phyloP scores from a whole-genome alignment of 1,140 invertebrate species.

The Eciton burchellii region DNA sequence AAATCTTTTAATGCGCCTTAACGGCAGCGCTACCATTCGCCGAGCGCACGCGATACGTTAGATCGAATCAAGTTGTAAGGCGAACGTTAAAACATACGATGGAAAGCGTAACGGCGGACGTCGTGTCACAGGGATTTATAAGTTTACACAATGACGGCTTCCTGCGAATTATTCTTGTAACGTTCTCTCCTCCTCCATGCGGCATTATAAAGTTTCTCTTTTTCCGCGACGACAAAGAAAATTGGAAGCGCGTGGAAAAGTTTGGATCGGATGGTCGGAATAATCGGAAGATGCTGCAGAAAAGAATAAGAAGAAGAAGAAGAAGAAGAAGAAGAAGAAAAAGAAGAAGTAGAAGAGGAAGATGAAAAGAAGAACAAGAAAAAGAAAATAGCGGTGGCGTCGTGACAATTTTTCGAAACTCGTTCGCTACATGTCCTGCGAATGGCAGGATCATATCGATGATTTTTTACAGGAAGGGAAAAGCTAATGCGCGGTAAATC shows the following conservation, averaged over 20 bases:
- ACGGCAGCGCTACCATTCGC: neutral
- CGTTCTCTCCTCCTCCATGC: neutral
- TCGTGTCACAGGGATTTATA: conserved; percentile 46
- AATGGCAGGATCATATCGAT: neutral
- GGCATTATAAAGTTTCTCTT: conserved; percentile 57
- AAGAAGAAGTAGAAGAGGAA: neutral
- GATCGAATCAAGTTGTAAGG: neutral
- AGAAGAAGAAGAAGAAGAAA: neutral
- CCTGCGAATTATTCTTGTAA: conserved; percentile 62
- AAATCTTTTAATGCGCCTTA: neutral
- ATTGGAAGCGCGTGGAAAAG: conserved; percentile 45
- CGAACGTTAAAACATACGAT: neutral
- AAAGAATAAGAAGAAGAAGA: conserved; percentile 5
- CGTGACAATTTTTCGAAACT: conserved; percentile 53
- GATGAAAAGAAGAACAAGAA: neutral
- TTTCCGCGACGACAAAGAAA: conserved; percentile 30
- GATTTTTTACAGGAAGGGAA: neutral
- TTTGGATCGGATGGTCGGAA: conserved; percentile 1
- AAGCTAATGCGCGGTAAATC: no score
- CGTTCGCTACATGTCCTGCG: no score
- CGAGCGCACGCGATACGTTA: neutral
- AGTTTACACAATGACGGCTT: conserved; percentile 57
- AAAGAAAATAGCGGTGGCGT: neutral
- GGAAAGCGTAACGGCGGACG: neutral
- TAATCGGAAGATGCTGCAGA: conserved; percentile 36